These are phyloP conservation scores for Sebastiscus albofasciatus DNA, from an alignment of 2,797 vertebrate species.

Conservation along the genomic window DNA sequence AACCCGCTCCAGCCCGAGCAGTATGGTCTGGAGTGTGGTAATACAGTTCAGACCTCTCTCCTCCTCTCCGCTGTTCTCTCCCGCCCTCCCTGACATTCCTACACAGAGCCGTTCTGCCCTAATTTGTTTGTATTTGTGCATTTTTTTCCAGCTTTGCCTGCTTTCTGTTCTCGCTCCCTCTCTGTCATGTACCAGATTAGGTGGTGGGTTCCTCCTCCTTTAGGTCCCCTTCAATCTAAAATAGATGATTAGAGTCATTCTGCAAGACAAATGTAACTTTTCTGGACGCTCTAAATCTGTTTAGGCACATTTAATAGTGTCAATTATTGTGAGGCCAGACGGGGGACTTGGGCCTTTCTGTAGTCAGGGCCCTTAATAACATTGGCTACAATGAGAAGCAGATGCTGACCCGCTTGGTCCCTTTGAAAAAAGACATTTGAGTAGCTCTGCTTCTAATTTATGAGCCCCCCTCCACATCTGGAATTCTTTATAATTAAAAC, in stretches of 20 bases:
- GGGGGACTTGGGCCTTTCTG: conserved; percentile 92
- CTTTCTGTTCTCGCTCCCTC: conserved; percentile 50
- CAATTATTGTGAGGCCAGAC: conserved; percentile 95
- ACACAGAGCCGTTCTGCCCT: conserved; percentile 59
- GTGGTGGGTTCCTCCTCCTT: conserved; percentile 68
- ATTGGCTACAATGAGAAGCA: conserved; percentile 98
- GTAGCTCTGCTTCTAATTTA: conserved; percentile 99
- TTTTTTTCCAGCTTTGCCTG: conserved; percentile 44
- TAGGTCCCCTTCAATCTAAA: conserved; percentile 83
- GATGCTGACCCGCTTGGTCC: conserved; percentile 95
- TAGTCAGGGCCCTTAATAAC: conserved; percentile 98
- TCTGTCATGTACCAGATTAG: conserved; percentile 65
- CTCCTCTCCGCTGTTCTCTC: conserved; percentile 35
- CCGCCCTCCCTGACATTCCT: conserved; percentile 69
- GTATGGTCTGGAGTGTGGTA: conserved; percentile 53
- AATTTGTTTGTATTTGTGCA: conserved; percentile 76
- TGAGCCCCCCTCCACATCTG: conserved; percentile 95
- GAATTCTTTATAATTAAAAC: conserved; percentile 99
- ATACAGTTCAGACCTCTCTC: conserved; percentile 60
- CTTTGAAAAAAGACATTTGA: conserved; percentile 98
- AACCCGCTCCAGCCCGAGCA: conserved; percentile 48
- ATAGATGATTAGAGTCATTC: conserved; percentile 94
- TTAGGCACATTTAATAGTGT: conserved; percentile 98
- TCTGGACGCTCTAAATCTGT: conserved; percentile 97
- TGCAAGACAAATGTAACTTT: conserved; percentile 98